Evolutionary conservation across 1,140 invertebrate genomes (phyloP).

Genomic region (Drosophila murphyi): DNA sequence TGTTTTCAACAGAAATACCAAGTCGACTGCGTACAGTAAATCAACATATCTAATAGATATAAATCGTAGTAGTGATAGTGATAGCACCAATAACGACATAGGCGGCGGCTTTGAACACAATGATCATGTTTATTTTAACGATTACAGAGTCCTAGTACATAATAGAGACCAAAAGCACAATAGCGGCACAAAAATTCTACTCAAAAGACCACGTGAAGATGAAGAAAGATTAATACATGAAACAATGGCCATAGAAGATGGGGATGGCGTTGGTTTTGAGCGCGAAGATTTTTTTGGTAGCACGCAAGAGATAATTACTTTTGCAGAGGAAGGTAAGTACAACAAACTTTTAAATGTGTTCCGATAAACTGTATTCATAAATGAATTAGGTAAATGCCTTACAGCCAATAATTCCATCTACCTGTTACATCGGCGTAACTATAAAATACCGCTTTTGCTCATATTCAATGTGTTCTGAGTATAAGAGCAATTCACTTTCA

Average conservation of each 20-base stretch:
- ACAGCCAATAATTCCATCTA: too few relatives aligned
- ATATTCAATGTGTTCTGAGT: too few relatives aligned
- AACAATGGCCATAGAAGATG: slow-evolving; percentile 20
- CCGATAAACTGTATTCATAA: not conserved
- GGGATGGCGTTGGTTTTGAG: slow-evolving; percentile 84
- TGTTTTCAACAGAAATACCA: slow-evolving; percentile 38
- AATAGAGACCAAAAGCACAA: slow-evolving; percentile 21
- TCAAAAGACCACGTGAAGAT: not conserved
- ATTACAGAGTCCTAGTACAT: slow-evolving; percentile 41
- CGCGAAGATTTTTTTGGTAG: slow-evolving; percentile 91
- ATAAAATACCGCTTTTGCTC: too few relatives aligned
- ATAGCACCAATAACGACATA: slow-evolving; percentile 37
- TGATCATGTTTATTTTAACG: slow-evolving; percentile 66
- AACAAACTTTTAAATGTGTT: not conserved
- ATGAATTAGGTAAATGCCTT: not conserved
- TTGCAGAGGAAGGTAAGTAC: slow-evolving; percentile 91
- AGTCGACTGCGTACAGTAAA: slow-evolving; percentile 62
- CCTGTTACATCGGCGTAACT: too few relatives aligned
- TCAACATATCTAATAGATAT: slow-evolving; percentile 82
- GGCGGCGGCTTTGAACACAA: slow-evolving; percentile 41
- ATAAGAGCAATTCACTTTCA: too few relatives aligned
- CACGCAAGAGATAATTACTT: slow-evolving; percentile 92
- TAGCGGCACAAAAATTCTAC: not conserved
- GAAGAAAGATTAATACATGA: slow-evolving; percentile 16
- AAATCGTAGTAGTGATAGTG: slow-evolving; percentile 71